Evolutionary conservation across 2,888 invertebrate genomes (phyloP).

Genomic region (Corbicula japonica): DNA sequence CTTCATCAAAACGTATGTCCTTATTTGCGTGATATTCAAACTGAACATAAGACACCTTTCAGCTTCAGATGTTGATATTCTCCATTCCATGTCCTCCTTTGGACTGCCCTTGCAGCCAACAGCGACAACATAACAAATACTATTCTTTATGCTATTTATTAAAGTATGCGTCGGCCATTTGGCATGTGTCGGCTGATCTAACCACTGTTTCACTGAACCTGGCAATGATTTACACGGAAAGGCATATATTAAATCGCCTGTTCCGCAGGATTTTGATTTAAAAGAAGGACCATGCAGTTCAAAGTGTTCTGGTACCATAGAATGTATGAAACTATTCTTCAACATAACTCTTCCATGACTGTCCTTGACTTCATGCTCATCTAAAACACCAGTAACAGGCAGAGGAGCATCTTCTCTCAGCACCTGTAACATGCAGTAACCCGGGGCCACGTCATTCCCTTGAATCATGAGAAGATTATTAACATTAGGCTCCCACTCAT

Average conservation of each 20-base stretch:
- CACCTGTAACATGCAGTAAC: constrained; percentile 15
- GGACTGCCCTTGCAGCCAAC: constrained; percentile 4
- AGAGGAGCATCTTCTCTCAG: not conserved
- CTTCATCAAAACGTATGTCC: constrained; percentile 8
- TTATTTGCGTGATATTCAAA: constrained; percentile 10
- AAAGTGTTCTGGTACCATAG: not conserved
- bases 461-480: constrained; percentile 14
- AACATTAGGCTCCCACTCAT: not conserved
- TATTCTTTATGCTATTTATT: not conserved
- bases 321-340: not conserved
- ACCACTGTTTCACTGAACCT: constrained; percentile 4
- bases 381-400: not conserved
- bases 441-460: constrained; percentile 1
- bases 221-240: constrained; percentile 15
- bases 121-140: constrained; percentile 12
- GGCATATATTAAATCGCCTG: not conserved
- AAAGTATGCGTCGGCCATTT: constrained; percentile 1
- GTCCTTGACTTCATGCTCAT: not conserved
- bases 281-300: constrained; percentile 13
- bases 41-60: constrained; percentile 5
- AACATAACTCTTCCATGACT: not conserved
- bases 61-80: constrained; percentile 17
- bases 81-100: constrained; percentile 4
- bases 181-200: not conserved
- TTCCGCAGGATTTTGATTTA: not conserved